Base-by-base conservation (phyloP, 2,113 vertebrate species). In the Larimichthys polyactis region DNA sequence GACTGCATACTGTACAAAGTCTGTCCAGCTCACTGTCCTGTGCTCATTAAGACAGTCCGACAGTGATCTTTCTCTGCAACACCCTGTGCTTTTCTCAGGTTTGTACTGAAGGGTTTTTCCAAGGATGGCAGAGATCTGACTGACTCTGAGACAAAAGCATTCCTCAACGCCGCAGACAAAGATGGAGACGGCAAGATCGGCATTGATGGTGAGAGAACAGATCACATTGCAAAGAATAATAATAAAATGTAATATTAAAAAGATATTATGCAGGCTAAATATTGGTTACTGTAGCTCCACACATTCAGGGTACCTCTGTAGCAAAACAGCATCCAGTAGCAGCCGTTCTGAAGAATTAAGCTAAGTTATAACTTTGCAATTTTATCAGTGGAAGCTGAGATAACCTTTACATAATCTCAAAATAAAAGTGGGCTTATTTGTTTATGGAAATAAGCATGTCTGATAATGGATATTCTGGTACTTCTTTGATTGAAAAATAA, bases 161-260 rank as follows among this genome's bases (percentile, higher is more conserved):
- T 99, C 84, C 89, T 99, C 87, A 87, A 92, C 32, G 97, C 97
- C 20, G 98, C 96, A 11, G 98, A 99, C 92, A 98, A 98, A 94
- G 97, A 99, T 0, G 97, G 97, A 69, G 97, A 99, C 12, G 98
- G 97, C 57, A 99, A 98, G 94, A 99, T 99, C 14, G 98, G 97
- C 63, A 95, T 95, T 14, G 97, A 98, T 12, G 98, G 98, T 99
- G 92, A 84, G 96, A 24, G 63, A 59, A 11, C 11, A 2, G 12
- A 24, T 24, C 54, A 72, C 1, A 5, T 0, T n/a, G 19, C 4
- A 49, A 54, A 79, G 15, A 11, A 49, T 20, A 14, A 49, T 20
- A 14, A 43, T 10, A 17, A 17, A 1, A 2, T 43, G 40, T 19
- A 16, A 43, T 29, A 9, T 32, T 4, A 29, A 40, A 9, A 24